phyloP scores from a whole-genome alignment of 1,140 invertebrate genomes.

The Drosophila tani region DNA sequence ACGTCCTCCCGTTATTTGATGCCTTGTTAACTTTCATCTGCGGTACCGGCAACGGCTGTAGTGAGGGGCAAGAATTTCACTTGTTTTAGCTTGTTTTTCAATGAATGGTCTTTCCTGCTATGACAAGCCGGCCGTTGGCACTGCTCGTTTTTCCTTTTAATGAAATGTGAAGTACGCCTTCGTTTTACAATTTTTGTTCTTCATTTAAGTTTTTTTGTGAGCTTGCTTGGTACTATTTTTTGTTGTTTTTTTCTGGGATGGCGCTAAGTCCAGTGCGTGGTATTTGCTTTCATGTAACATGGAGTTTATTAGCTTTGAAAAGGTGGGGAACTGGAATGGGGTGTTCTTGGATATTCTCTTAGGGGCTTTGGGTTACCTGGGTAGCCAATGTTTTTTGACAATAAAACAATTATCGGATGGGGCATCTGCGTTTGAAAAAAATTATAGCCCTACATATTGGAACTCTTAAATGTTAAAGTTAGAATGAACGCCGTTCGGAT shows the following conservation, averaged over 20 bases:
- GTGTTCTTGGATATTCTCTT: slow-evolving; percentile 17
- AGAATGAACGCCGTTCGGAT: background rate
- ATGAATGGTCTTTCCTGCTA: slow-evolving; percentile 58
- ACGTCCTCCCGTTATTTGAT: slow-evolving; percentile 70
- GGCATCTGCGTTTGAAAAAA: slow-evolving; percentile 4
- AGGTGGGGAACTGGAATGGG: slow-evolving; percentile 15
- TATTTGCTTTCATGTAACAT: slow-evolving; percentile 74
- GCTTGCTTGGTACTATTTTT: slow-evolving; percentile 50
- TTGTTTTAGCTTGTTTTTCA: slow-evolving; percentile 73
- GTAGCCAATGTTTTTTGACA: slow-evolving; percentile 49
- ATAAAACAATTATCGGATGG: slow-evolving; percentile 60
- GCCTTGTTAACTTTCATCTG: slow-evolving; percentile 79
- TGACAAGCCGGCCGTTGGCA: slow-evolving; percentile 52
- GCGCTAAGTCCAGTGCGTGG: slow-evolving; percentile 49
- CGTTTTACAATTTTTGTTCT: slow-evolving; percentile 58
- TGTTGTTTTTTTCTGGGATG: slow-evolving; percentile 23
- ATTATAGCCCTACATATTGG: background rate
- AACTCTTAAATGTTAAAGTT: background rate
- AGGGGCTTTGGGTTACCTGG: slow-evolving; percentile 61
- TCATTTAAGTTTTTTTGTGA: slow-evolving; percentile 32
- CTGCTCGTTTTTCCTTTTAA: slow-evolving; percentile 72
- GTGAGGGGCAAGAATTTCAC: slow-evolving; percentile 54
- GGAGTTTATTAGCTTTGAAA: slow-evolving; percentile 76
- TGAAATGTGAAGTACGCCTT: slow-evolving; percentile 76
- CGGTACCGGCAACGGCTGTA: slow-evolving; percentile 12